Conservation (phyloP, 2,113 vertebrate species). For the Furnarius figulus region DNA sequence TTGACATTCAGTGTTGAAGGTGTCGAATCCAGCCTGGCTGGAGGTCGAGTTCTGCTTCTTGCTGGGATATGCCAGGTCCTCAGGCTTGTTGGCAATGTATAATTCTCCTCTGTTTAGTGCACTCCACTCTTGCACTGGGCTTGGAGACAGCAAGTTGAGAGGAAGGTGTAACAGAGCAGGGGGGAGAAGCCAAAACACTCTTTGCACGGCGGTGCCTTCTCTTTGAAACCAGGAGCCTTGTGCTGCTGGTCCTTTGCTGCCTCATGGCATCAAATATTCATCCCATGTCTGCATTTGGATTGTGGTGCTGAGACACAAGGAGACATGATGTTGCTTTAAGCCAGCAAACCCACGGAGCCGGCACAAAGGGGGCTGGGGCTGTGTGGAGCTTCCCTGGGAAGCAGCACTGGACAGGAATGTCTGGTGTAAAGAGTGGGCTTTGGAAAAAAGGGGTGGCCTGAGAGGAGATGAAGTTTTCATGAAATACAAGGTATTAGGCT, state of each 20-base stretch:
- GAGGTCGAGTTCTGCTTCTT: not conserved
- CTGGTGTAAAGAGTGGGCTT: not conserved
- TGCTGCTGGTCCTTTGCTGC: not conserved
- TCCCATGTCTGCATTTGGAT: not conserved
- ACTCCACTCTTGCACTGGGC: not conserved
- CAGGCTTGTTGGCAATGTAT: not conserved
- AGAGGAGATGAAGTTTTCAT: not conserved
- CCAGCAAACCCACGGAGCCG: not conserved
- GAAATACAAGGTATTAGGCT: not conserved
- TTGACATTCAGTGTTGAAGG: not conserved
- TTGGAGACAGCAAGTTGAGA: not conserved
- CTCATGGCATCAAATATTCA: conserved; percentile 50
- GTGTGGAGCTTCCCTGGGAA: not conserved
- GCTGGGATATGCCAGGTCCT: not conserved
- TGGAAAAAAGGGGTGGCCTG: not conserved
- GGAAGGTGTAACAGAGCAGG: not conserved
- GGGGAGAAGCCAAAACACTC: not conserved
- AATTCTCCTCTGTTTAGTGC: not conserved
- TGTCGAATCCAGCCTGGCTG: not conserved
- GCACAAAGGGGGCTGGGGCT: not conserved
- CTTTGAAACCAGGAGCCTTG: not conserved
- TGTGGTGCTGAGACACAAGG: not conserved
- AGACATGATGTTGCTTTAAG: not conserved
- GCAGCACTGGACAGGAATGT: not conserved
- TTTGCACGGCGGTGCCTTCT: not conserved